Evolutionary conservation across 1,140 invertebrate species (phyloP), one percentile per base, ranked within the genome.

Genomic region (Patella vulgata): DNA sequence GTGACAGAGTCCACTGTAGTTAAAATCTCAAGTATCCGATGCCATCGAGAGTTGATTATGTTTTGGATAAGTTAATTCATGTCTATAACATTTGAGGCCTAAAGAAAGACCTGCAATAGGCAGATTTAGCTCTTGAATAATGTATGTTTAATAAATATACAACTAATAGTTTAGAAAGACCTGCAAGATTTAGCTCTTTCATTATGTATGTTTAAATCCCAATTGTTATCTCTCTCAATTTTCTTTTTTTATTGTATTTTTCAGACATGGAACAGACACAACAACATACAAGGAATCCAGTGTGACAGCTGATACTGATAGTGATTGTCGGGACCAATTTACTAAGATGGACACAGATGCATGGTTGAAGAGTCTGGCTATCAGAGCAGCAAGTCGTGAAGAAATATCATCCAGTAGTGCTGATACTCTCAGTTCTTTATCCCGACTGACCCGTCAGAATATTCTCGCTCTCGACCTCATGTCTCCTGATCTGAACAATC

Each of bases 401-500:
- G 73, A 78, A 33, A 66, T 67, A 0, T 57, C 68, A 21, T 66
- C 70, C 11, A 71, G 66, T 58, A 70, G 62, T 61, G 68, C 68
- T 17, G 74, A 75, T 14, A 70, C 71, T 2, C 44, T 71, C 0
- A 67, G 66, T 14, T 67, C 69, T 3, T 60, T 79, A 40, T 74
- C 79, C 1, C 53, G 66, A 40, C 59, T 79, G 23, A 78, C 78
- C 28, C 68, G 70, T 36, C 73, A 80, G 42, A 78, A 81, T 47
- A 77, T 79, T 39, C 59, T 69, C 17, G 71, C 71, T 28, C 54
- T 77, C 12, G 79, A 81, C 59, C 71, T 76, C 63, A 64, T 76
- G 56, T 70, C 71, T 19, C 68, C 73, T 5, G 66, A 64, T 1
- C 43, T 53, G 25, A 56, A 46, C 9, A 33, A 54, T 50, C 53